A percentile compares a stretch with the other conserved stretches of the same genome.
Evolutionary conservation across 2,888 invertebrate species (phyloP).

Genomic region (Blastobasis adustella): DNA sequence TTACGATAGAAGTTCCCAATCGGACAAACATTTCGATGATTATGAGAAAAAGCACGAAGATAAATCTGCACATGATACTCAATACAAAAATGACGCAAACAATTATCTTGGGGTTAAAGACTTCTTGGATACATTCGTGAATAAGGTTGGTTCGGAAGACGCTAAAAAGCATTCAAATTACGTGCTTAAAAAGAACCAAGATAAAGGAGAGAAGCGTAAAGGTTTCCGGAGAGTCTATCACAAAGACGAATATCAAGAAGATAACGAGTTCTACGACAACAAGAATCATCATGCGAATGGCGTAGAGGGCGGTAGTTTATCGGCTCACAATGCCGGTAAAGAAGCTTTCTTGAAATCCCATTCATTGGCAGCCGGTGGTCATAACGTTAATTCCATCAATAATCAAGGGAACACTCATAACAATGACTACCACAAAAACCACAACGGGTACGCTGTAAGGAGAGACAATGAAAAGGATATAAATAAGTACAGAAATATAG

Average conservation of each 20-base stretch:
- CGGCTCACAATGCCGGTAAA: slow-evolving; percentile 36
- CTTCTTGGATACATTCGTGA: slow-evolving; percentile 46
- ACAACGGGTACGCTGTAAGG: slow-evolving; percentile 22
- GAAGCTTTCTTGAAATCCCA: slow-evolving; percentile 37
- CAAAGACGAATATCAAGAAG: slow-evolving; percentile 60
- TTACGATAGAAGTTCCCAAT: not conserved
- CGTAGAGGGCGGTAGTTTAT: slow-evolving; percentile 37
- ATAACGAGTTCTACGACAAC: slow-evolving; percentile 58
- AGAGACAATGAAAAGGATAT: slow-evolving; percentile 28
- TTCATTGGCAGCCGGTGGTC: slow-evolving; percentile 29
- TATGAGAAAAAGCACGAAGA: slow-evolving; percentile 25
- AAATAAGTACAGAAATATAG: slow-evolving; percentile 37
- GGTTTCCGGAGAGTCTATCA: slow-evolving; percentile 57
- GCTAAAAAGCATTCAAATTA: slow-evolving; percentile 37
- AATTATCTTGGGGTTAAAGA: slow-evolving; percentile 42
- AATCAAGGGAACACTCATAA: slow-evolving; percentile 26
- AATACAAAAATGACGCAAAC: slow-evolving; percentile 24
- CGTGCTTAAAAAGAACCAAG: slow-evolving; percentile 31
- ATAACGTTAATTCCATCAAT: slow-evolving; percentile 24
- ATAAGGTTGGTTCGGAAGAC: slow-evolving; percentile 49
- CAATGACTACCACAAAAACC: slow-evolving; percentile 26
- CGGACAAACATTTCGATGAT: slow-evolving; percentile 15
- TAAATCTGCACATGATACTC: slow-evolving; percentile 24
- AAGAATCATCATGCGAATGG: slow-evolving; percentile 34
- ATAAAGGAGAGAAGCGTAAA: slow-evolving; percentile 50